Base-by-base conservation (phyloP, 2,797 vertebrate genomes). In the Halcyon chelicuti region DNA sequence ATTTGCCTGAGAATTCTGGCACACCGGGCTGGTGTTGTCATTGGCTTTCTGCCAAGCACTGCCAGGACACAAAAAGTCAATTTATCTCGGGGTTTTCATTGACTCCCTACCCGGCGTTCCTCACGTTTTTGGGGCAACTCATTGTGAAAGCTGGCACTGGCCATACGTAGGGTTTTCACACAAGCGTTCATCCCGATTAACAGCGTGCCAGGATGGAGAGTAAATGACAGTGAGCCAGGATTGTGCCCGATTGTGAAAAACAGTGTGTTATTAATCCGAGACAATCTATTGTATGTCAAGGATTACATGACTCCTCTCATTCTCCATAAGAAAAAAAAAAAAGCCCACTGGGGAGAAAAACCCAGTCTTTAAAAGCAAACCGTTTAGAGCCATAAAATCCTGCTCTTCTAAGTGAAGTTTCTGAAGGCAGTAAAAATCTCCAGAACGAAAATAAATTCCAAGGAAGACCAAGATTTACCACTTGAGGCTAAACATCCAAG, bases 41-140 rank as follows among this genome's bases (percentile, higher is more conserved):
- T 86, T 97, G 97, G 96, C 94, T 49, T 44, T 28, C 65, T 79
- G 97, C 95, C 96, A 94, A 71, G 93, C 51, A 19, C 83, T 73
- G 80, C 84, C 94, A 93, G 88, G 81, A 94, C 94, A 96, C 93
- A 94, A 94, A 73, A 96, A 93, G 88, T 93, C 90, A 86, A 88
- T 96, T 96, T 94, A 93, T 76, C 49, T 58, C 1, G 0, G 46
- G 90, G 26, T 95, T 92, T 94, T 78, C 68, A 42, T 25, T 68
- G 94, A 95, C 62, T 92, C 63, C 1, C 79, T 78, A 46, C 63
- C 1, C 20, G 49, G 81, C 5, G 0, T 71, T 86, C 83, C 33
- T 73, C 62, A 6, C 6, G 28, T 7, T 66, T 94, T 86, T 35
- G 76, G 82, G 82, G 79, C 10, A n/a, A 46, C 58, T 91, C 68